Percentiles rank a stretch among this genome's conserved stretches.
Conservation (phyloP, 2,113 vertebrate genomes). For the Dasyornis broadbenti region DNA sequence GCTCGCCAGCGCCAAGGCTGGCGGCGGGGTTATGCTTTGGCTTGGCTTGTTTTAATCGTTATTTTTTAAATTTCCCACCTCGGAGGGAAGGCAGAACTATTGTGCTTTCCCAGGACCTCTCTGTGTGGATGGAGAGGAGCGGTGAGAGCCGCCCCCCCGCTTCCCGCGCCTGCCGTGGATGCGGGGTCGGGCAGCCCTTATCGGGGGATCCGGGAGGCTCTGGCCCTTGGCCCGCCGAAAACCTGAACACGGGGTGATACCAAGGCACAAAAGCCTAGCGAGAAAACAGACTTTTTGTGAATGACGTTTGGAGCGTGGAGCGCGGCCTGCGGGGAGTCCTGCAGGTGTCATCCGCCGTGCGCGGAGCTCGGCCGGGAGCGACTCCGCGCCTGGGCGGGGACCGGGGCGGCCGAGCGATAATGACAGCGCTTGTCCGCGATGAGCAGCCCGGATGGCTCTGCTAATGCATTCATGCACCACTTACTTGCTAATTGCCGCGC, state of each 20-base stretch:
- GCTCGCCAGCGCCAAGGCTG: not conserved
- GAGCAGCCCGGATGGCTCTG: not conserved
- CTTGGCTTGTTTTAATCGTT: not conserved
- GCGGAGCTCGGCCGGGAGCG: not conserved
- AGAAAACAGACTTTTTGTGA: not conserved
- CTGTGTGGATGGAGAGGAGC: not conserved
- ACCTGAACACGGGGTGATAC: fast-evolving
- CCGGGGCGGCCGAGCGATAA: fast-evolving
- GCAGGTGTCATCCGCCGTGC: not conserved
- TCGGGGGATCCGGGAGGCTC: no score
- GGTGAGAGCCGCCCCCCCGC: not conserved
- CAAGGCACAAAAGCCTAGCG: not conserved
- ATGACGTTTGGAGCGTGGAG: fast-evolving
- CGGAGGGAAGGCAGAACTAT: not conserved
- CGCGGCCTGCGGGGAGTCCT: not conserved
- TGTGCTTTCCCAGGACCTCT: not conserved
- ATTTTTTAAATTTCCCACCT: not conserved
- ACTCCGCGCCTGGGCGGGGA: not conserved
- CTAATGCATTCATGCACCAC: fast-evolving
- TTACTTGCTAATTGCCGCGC: not conserved
- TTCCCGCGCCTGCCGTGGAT: not conserved
- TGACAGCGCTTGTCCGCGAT: not conserved
- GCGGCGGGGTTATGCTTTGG: not conserved
- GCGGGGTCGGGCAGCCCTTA: not conserved
- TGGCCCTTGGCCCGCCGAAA: not conserved